Evolutionary conservation across 2,888 invertebrate genomes (phyloP), one percentile per base, ranked within the genome.

Genomic region (Apotomis betuletana): DNA sequence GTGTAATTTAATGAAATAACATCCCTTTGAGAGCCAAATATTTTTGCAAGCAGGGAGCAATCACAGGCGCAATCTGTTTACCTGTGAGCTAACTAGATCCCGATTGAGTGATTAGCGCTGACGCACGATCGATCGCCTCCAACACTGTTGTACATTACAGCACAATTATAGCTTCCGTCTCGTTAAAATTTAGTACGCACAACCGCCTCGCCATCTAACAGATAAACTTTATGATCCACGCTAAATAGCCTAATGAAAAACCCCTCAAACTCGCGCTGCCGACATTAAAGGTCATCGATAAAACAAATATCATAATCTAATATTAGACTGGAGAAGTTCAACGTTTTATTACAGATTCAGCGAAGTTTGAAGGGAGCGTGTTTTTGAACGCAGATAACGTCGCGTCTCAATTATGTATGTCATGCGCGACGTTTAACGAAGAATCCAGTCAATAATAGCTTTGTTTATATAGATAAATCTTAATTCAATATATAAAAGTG

Each of bases 141-240:
- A 67, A 52, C 46, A 71, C 69, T 60, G 64, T 68, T 69, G 60
- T 38, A 54, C 61, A 64, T 63, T 65, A 69, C 51, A 38, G 69
- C 49, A 57, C 60, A 69, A 75, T 76, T 69, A 74, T 74, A 70
- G 69, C 64, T 67, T 64, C 71, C 70, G 74, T 69, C 60, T 70
- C 67, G 74, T 71, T 77, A 76, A 79, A 76, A 70, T 76, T 83
- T 81, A 83, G 77, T 77, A 77, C 79, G 71, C 72, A 74, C 74
- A 75, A 76, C 73, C 75, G 71, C 75, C 75, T 71, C 74, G 69
- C 76, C 75, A 74, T 78, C 77, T 77, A 74, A 74, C 76, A 81
- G 81, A 85, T 85, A 84, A 85, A 85, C 67, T 88, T 88, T 87
- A 88, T 81, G 84, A 76, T 77, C 74, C 74, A 75, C 80, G 83